Conservation (phyloP, 2,888 invertebrate species). For the Drosophila rellima region DNA sequence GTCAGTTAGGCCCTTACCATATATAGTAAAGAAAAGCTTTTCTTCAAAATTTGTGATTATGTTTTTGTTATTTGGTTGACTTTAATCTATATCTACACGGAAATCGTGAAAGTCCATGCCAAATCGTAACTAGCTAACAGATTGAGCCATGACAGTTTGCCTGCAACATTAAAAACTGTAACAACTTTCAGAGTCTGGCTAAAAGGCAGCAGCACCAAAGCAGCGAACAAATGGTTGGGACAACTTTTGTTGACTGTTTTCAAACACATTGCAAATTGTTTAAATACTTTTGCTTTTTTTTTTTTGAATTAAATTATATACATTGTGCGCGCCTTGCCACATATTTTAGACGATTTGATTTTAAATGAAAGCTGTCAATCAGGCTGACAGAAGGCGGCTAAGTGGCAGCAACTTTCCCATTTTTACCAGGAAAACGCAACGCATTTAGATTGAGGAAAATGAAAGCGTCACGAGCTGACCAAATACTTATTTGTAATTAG, state of each 20-base stretch:
- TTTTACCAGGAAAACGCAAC: constrained; percentile 71
- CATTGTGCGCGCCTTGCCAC: constrained; percentile 38
- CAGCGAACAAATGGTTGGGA: constrained; percentile 15
- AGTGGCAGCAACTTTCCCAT: constrained; percentile 71
- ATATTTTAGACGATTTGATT: constrained; percentile 75
- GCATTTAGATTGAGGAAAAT: constrained; percentile 64
- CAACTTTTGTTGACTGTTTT: constrained; percentile 38
- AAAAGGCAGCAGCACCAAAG: constrained; percentile 37
- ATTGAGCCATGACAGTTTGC: constrained; percentile 26
- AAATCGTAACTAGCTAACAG: constrained; percentile 34
- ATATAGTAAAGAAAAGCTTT: no score
- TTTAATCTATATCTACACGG: constrained; percentile 19
- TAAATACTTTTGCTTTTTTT: constrained; percentile 68
- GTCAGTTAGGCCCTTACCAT: no score
- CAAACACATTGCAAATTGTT: constrained; percentile 51
- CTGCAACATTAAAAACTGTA: constrained; percentile 47
- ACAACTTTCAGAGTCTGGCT: constrained; percentile 52
- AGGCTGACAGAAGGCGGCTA: constrained; percentile 65
- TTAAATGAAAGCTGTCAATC: constrained; percentile 84
- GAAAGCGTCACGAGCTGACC: constrained; percentile 64
- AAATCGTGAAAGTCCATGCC: constrained; percentile 70
- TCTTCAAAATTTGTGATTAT: background rate
- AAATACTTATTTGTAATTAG: constrained; percentile 49
- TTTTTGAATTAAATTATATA: constrained; percentile 31
- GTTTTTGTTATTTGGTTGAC: background rate